Conservation (phyloP, 2,113 vertebrate genomes). For the Colossoma macropomum region DNA sequence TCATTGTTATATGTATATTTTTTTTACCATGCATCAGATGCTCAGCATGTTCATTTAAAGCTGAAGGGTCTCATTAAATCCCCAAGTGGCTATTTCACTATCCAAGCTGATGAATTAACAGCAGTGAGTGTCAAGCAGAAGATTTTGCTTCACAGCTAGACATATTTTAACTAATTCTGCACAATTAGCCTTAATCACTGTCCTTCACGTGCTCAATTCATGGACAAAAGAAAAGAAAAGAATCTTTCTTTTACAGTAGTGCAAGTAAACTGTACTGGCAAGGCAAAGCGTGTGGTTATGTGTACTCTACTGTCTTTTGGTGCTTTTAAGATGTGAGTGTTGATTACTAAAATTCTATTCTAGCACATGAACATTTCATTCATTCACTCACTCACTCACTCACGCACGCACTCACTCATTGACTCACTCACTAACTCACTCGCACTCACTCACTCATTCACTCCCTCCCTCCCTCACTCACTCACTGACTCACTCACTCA, state of each 20-base stretch:
- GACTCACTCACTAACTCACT: too few relatives aligned
- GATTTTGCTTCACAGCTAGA: slow-evolving; percentile 9
- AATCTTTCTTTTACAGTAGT: not conserved
- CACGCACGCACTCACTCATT: too few relatives aligned
- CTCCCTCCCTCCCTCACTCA: too few relatives aligned
- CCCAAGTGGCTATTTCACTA: slow-evolving; percentile 24
- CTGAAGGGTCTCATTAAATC: slow-evolving; percentile 39
- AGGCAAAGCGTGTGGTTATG: not conserved
- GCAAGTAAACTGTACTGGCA: not conserved
- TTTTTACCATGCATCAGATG: not conserved
- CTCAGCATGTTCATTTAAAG: slow-evolving; percentile 4
- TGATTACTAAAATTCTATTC: not conserved
- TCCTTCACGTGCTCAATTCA: slow-evolving; percentile 7
- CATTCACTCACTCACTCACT: not conserved
- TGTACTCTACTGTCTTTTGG: not conserved
- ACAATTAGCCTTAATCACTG: slow-evolving; percentile 14
- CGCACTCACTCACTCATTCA: not conserved
- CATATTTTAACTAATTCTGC: slow-evolving; percentile 28
- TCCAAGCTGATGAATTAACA: slow-evolving; percentile 40
- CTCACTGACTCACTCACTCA: too few relatives aligned
- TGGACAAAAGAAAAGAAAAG: slow-evolving; percentile 12
- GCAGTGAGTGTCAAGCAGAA: not conserved
- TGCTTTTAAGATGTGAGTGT: not conserved
- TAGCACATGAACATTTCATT: not conserved
- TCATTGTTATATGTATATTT: not conserved